phyloP scores from a whole-genome alignment of 2,888 invertebrate genomes.

The Drosophila mayaguana region DNA sequence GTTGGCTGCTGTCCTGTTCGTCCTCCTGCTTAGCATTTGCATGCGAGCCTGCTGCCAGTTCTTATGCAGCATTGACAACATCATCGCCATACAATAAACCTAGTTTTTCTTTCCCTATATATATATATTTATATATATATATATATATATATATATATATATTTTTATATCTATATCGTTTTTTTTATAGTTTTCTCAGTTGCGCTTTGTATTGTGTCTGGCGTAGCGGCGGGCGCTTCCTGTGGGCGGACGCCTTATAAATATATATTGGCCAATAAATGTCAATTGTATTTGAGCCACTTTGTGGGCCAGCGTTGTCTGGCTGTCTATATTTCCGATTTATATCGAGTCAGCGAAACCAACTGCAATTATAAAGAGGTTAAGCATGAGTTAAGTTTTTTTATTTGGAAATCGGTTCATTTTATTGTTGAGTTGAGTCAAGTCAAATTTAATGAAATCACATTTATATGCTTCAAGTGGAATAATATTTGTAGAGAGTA shows the following conservation, averaged over 20 bases:
- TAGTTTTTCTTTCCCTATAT: constrained; percentile 31
- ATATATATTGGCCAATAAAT: constrained; percentile 81
- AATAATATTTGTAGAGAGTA: too few species aligned
- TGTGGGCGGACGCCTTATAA: constrained; percentile 62
- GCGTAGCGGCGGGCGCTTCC: constrained; percentile 47
- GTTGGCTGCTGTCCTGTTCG: constrained; percentile 25
- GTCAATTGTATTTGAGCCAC: constrained; percentile 72
- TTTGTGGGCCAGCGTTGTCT: constrained; percentile 27
- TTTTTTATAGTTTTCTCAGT: constrained; percentile 33
- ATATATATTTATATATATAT: background rate
- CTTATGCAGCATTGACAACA: constrained; percentile 53
- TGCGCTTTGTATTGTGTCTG: constrained; percentile 24
- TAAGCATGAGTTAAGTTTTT: constrained; percentile 3
- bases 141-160: background rate
- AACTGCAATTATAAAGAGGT: constrained; percentile 48
- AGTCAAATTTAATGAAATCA: background rate
- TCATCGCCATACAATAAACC: constrained; percentile 32
- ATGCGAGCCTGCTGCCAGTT: constrained; percentile 37
- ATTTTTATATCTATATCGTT: background rate
- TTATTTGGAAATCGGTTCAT: too few species aligned
- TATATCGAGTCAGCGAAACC: constrained; percentile 15
- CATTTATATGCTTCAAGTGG: too few species aligned
- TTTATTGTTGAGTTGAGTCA: background rate
- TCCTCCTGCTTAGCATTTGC: constrained; percentile 28
- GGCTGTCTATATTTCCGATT: constrained; percentile 7